A percentile compares a stretch with the other conserved stretches of the same genome.
phyloP scores from a whole-genome alignment of 2,797 vertebrate genomes.

The Pteronotus mesoamericanus region DNA sequence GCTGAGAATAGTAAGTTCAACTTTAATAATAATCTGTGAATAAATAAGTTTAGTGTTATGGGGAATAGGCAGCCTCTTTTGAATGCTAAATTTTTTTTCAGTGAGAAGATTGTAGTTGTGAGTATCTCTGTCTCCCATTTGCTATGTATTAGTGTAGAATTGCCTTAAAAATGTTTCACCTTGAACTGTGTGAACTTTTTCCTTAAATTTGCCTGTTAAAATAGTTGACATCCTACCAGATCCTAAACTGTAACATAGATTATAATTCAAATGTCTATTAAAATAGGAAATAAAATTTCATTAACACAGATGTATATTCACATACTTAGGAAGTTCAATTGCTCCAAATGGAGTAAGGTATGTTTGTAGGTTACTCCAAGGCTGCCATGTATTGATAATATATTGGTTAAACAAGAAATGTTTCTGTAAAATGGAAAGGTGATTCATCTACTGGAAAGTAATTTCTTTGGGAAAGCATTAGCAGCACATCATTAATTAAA shows the following conservation, averaged over 20 bases:
- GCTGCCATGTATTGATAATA: slow-evolving; percentile 75
- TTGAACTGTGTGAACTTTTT: slow-evolving; percentile 1
- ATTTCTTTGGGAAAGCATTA: slow-evolving; percentile 85
- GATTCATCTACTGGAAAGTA: slow-evolving; percentile 83
- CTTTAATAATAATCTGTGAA: slow-evolving; percentile 40
- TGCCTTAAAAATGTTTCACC: slow-evolving; percentile 14
- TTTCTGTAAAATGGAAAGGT: slow-evolving; percentile 82
- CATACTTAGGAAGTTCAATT: not conserved
- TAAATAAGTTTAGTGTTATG: not conserved
- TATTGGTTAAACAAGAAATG: slow-evolving; percentile 78
- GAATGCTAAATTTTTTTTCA: not conserved
- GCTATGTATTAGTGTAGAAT: not conserved
- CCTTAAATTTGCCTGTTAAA: slow-evolving; percentile 26
- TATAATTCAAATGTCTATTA: slow-evolving; percentile 51
- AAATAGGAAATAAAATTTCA: slow-evolving; percentile 39
- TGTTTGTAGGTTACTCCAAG: slow-evolving; percentile 45
- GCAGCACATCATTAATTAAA: slow-evolving; percentile 86
- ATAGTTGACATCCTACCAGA: not conserved
- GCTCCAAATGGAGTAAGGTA: not conserved
- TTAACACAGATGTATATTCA: slow-evolving; percentile 26
- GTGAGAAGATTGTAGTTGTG: not conserved
- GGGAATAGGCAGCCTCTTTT: not conserved
- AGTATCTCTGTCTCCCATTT: not conserved
- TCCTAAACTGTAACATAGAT: slow-evolving; percentile 26
- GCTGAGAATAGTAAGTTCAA: slow-evolving; percentile 92